Evolutionary conservation across 2,113 vertebrate genomes (phyloP).

Genomic region (Delphinus delphis): DNA sequence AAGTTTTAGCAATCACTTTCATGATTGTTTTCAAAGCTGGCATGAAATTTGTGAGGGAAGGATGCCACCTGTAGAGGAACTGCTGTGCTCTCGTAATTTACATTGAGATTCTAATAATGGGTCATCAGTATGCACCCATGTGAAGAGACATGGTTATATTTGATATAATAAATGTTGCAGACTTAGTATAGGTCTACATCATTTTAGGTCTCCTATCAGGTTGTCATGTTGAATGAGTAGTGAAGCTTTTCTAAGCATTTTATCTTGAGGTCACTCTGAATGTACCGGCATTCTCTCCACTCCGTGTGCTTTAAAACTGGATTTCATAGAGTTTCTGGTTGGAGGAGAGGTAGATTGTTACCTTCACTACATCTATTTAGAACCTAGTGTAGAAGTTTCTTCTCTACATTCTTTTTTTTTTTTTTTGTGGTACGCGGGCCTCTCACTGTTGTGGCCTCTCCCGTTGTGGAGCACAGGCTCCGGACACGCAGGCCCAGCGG

Average conservation of each 20-base stretch:
- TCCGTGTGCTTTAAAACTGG: neutral
- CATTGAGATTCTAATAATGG: neutral
- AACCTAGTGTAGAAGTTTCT: neutral
- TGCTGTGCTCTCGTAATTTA: fast-evolving
- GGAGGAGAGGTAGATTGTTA: neutral
- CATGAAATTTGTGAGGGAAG: neutral
- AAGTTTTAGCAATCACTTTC: neutral
- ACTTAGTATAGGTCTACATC: neutral
- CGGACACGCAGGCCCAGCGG: too few species aligned
- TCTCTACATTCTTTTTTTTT: neutral
- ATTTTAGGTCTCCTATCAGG: neutral
- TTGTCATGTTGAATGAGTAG: neutral
- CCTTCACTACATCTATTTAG: neutral
- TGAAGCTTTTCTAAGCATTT: neutral
- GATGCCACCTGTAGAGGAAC: too few species aligned
- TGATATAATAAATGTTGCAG: neutral
- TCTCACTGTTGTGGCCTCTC: too few species aligned
- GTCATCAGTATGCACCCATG: fast-evolving
- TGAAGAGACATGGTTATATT: neutral
- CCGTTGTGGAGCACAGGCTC: too few species aligned
- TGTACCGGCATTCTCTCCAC: neutral
- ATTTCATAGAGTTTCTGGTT: neutral
- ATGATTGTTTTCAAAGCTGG: neutral
- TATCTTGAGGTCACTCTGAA: neutral
- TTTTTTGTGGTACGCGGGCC: too few species aligned